Evolutionary conservation across 2,113 vertebrate genomes (phyloP), one percentile per base, ranked within the genome.

Genomic region (Aldabrachelys gigantea): DNA sequence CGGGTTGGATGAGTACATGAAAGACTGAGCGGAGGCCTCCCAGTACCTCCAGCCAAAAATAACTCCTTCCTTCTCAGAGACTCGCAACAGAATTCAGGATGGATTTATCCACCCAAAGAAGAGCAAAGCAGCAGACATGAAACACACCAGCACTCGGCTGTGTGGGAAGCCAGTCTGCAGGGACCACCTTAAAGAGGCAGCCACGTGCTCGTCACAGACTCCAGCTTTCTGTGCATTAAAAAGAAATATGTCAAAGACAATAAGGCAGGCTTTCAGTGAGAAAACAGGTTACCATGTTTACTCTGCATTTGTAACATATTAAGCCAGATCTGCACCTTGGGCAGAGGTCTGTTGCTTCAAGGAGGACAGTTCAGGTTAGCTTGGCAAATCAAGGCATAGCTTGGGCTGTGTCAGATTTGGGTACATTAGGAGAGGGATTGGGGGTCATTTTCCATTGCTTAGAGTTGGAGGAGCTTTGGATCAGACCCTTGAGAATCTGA

Each of bases 211-310:
- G 65, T 91, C 79, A 93, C 25, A 44, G 88, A 91, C 93, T 89
- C 92, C 78, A 47, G 90, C 49, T 29, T 2, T 0, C 82, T 0
- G 6, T 41, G 84, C 1, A 2, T 82, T 29, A 72, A 84, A 91
- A 87, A 95, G 95, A 95, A 89, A 97, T 92, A 57, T 47, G 89
- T 92, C 94, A 3, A 6, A 88, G 94, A 84, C 57, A 65, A 24
- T 44, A 24, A 82, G 76, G 17, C 89, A 50, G 91, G 53, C 29
- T 84, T 49, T 14, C 0, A 3, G 78, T 6, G 5, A 38, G 27
- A 1, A 65, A 85, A 57, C 7, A 10, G 8, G 35, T 0, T 1
- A 24, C 29, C 21, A 75, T 24, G 49, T 54, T 49, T 29, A 24
- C 47, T 10, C 2, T 6, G 35, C 38, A 35, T 81, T 78, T 54